Conservation (phyloP, 64 coral and sea anemone genomes). For the Trachythela sp. region DNA sequence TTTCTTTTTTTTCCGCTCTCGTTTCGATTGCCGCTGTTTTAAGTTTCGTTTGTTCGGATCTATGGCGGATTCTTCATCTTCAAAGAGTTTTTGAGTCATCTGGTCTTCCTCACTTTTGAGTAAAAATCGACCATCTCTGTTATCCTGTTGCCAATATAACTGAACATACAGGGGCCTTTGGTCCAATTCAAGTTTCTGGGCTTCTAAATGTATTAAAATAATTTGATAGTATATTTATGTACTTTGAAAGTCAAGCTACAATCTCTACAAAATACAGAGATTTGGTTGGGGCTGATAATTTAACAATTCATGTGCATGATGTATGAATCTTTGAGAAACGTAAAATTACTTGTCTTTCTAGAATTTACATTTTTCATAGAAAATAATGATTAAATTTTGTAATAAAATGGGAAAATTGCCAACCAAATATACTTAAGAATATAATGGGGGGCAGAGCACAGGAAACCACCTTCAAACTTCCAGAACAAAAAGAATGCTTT, state of each 20-base stretch:
- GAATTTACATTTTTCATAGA: no score
- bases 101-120: slow-evolving; percentile 81
- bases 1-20: slow-evolving; percentile 51
- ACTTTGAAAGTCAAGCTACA: background rate
- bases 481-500: background rate
- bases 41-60: slow-evolving; percentile 53
- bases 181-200: slow-evolving; percentile 46
- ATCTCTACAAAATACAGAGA: background rate
- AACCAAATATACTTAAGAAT: background rate
- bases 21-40: slow-evolving; percentile 70
- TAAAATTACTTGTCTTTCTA: no score
- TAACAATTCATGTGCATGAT: no score
- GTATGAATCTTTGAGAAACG: no score
- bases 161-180: slow-evolving; percentile 75
- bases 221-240: background rate
- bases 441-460: background rate
- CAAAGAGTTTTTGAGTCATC: slow-evolving; percentile 60
- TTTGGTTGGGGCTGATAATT: no score
- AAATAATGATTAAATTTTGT: background rate
- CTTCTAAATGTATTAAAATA: background rate
- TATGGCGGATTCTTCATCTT: slow-evolving; percentile 37
- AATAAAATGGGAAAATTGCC: background rate
- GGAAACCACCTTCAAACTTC: background rate
- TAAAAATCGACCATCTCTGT: slow-evolving; percentile 89
- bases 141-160: slow-evolving; percentile 73